These are phyloP conservation scores for Clamator glandarius DNA, from an alignment of 2,797 vertebrate genomes.

Conservation along the genomic window DNA sequence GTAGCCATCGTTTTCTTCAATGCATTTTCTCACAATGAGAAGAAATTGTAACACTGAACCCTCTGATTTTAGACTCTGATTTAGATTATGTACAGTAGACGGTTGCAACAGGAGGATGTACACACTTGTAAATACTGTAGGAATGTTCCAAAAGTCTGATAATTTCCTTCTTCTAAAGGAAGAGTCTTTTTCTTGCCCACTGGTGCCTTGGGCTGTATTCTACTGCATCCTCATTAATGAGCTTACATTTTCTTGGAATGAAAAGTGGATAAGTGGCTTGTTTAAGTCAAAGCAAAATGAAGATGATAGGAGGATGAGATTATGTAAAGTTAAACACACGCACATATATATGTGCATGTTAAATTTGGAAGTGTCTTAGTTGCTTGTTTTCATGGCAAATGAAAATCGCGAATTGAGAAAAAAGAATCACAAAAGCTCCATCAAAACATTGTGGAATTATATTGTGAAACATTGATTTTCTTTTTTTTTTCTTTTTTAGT, in stretches of 20 bases:
- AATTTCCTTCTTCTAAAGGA: background rate
- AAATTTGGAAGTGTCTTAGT: background rate
- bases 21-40: background rate
- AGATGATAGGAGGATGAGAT: background rate
- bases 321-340: background rate
- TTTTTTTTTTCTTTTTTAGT: too few species aligned
- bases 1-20: background rate
- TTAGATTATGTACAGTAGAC: background rate
- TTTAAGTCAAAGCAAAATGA: background rate
- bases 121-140: accelerated
- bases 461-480: background rate
- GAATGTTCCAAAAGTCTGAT: background rate
- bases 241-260: accelerated
- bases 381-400: background rate
- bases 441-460: accelerated
- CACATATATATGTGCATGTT: accelerated
- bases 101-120: background rate
- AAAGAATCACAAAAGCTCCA: background rate
- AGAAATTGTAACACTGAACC: background rate
- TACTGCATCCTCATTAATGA: background rate
- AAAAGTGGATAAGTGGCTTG: background rate
- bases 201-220: background rate
- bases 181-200: background rate
- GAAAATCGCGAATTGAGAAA: background rate
- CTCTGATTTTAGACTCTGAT: background rate